Conservation (phyloP, 1,140 invertebrate species). For the Oryctes rhinoceros region DNA sequence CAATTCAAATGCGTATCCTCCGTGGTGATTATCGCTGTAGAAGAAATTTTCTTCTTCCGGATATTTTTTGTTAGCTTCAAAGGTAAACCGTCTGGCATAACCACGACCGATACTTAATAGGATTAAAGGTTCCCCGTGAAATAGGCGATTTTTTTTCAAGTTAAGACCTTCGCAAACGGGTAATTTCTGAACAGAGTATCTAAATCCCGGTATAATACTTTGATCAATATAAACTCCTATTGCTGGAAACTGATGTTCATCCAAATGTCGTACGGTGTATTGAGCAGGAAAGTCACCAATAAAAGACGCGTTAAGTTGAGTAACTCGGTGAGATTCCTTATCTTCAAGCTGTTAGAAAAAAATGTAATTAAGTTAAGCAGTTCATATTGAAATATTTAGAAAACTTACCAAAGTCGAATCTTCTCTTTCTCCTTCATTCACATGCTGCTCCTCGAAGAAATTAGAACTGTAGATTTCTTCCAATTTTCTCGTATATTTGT, state of each 20-base stretch:
- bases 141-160: slow-evolving; percentile 63
- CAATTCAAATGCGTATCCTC: slow-evolving; percentile 77
- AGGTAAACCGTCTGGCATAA: slow-evolving; percentile 77
- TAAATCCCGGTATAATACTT: slow-evolving; percentile 75
- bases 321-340: neutral
- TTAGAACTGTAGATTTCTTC: neutral
- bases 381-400: neutral
- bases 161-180: slow-evolving; percentile 61
- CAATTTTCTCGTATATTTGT: neutral
- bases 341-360: neutral
- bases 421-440: neutral
- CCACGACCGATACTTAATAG: slow-evolving; percentile 76
- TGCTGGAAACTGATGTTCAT: slow-evolving; percentile 73
- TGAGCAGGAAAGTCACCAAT: slow-evolving; percentile 71
- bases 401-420: neutral
- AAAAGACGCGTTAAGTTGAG: slow-evolving; percentile 62
- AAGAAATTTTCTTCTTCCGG: slow-evolving; percentile 78
- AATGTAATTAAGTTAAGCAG: neutral
- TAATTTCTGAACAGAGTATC: slow-evolving; percentile 71
- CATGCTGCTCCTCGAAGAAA: neutral
- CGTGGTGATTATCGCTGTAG: slow-evolving; percentile 77
- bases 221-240: slow-evolving; percentile 79
- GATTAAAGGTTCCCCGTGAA: slow-evolving; percentile 70
- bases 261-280: slow-evolving; percentile 69
- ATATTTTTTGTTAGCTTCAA: slow-evolving; percentile 68